These are phyloP conservation scores for Anoncus sp. DNA, from an alignment of 2,888 invertebrate genomes.

Conservation along the genomic window DNA sequence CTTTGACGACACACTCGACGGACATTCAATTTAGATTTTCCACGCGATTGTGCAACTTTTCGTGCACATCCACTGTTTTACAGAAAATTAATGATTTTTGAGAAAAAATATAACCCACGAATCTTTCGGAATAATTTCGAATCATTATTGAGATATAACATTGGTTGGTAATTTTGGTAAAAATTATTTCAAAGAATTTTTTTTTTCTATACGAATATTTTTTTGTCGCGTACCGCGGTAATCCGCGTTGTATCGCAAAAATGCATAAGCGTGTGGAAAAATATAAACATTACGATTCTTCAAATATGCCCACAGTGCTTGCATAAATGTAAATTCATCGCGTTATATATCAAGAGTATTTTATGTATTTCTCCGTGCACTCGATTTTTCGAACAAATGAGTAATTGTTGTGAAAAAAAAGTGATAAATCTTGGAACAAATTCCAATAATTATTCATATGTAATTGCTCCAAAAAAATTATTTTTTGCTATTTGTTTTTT, in stretches of 20 bases:
- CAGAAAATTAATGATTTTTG: no score
- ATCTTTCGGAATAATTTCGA: no score
- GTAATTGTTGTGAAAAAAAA: not conserved
- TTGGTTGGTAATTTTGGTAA: no score
- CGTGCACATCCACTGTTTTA: not conserved
- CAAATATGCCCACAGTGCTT: not conserved
- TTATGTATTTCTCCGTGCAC: not conserved
- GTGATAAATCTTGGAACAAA: constrained; percentile 4
- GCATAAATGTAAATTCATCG: constrained; percentile 8
- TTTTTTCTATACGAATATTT: no score
- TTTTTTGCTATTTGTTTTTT: not conserved
- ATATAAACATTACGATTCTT: not conserved
- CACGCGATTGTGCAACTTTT: constrained; percentile 20
- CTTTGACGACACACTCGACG: constrained; percentile 35
- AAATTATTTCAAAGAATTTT: no score
- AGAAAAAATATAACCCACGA: no score
- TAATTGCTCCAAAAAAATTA: not conserved
- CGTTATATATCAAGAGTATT: not conserved
- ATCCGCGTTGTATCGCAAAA: no score
- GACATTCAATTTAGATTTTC: constrained; percentile 58
- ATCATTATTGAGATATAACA: no score
- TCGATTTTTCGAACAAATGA: constrained; percentile 5
- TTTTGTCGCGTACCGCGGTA: no score
- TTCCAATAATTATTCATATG: not conserved
- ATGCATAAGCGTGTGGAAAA: not conserved